These are phyloP conservation scores for Branchipolynoe longqiensis DNA, from an alignment of 2,888 invertebrate genomes.

Conservation along the genomic window DNA sequence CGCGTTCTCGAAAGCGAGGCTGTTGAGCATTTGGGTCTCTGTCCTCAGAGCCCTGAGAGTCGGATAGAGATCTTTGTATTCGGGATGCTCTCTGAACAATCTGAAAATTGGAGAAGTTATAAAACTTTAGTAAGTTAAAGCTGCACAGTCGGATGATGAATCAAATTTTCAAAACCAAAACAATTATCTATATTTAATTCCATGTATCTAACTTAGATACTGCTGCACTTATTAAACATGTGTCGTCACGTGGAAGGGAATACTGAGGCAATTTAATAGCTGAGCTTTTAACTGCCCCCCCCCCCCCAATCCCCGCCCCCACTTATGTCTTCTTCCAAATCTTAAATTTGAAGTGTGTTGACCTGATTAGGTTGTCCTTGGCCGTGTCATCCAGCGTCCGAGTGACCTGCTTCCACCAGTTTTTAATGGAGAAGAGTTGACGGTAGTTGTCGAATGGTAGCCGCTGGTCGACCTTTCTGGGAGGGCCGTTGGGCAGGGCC, in stretches of 20 bases:
- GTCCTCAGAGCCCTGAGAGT: not conserved
- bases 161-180: too few relatives aligned
- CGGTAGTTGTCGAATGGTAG: constrained; percentile 75
- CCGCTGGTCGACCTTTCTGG: constrained; percentile 73
- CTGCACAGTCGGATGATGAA: too few relatives aligned
- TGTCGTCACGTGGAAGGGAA: too few relatives aligned
- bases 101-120: not conserved
- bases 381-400: constrained; percentile 72
- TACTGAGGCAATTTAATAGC: too few relatives aligned
- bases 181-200: too few relatives aligned
- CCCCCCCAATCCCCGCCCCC: too few relatives aligned
- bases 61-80: constrained; percentile 16
- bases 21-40: constrained; percentile 15
- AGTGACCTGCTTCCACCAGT: constrained; percentile 75
- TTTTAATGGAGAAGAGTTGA: constrained; percentile 74
- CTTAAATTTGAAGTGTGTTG: too few relatives aligned
- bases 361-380: constrained; percentile 73
- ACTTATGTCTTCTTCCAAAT: too few relatives aligned
- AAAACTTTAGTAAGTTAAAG: too few relatives aligned
- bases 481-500: constrained; percentile 59
- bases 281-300: too few relatives aligned
- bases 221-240: too few relatives aligned
- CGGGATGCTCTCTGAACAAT: constrained; percentile 28
- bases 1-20: constrained; percentile 22
- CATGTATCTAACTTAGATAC: too few relatives aligned